Conservation (phyloP, 2,113 vertebrate species). For the Dicerorhinus sumatrensis region DNA sequence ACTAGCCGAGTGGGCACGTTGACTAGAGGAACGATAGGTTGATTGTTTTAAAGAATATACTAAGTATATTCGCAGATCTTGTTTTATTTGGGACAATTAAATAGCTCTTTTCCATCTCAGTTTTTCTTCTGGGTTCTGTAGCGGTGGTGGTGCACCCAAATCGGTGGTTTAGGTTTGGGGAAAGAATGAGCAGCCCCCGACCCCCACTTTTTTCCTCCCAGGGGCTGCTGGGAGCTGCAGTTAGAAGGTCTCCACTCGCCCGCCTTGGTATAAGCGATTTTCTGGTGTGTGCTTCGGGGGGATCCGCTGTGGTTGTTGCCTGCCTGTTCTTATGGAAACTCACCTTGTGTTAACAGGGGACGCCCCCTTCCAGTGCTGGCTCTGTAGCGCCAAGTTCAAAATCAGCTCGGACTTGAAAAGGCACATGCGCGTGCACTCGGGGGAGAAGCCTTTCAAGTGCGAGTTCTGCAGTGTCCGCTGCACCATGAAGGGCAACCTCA, state of each 20-base stretch:
- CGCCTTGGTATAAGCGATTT: background rate
- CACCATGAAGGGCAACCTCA: slow-evolving; percentile 99
- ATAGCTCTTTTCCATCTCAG: background rate
- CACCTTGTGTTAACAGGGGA: slow-evolving; percentile 87
- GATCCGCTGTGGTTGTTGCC: slow-evolving; percentile 70
- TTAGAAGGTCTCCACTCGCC: background rate
- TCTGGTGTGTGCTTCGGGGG: slow-evolving; percentile 73
- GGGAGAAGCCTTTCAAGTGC: slow-evolving; percentile 98
- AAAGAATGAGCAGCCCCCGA: background rate
- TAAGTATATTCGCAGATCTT: background rate
- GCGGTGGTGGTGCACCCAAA: background rate
- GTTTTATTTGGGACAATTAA: background rate
- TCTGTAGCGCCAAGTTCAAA: slow-evolving; percentile 99
- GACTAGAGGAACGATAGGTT: slow-evolving; percentile 35
- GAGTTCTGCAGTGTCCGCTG: slow-evolving; percentile 97
- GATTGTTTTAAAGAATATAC: slow-evolving; percentile 75
- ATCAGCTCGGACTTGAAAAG: slow-evolving; percentile 99
- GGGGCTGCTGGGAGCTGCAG: slow-evolving; percentile 46
- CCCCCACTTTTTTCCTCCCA: background rate
- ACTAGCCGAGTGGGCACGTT: slow-evolving; percentile 70
- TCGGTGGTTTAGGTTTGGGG: slow-evolving; percentile 27
- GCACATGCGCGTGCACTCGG: slow-evolving; percentile 96
- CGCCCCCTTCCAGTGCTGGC: slow-evolving; percentile 96
- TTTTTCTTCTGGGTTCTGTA: background rate
- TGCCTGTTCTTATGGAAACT: slow-evolving; percentile 80